Percentiles rank a stretch among this genome's conserved stretches.
Conservation (phyloP, 1,140 invertebrate species). For the Ptiloglossa arizonensis region DNA sequence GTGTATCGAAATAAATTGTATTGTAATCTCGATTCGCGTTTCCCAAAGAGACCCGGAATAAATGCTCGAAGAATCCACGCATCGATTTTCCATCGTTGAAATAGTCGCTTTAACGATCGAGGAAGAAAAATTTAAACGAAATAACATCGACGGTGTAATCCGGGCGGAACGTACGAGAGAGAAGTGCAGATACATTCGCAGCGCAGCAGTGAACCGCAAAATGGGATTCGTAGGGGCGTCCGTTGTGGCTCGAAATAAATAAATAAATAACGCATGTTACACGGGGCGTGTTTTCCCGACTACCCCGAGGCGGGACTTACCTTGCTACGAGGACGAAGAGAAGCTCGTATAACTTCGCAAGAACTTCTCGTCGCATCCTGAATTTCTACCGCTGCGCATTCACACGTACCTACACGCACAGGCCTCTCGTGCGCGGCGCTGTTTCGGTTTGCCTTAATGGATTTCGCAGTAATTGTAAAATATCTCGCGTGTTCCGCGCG, state of each 20-base stretch:
- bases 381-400: slow-evolving; percentile 56
- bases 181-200: neutral
- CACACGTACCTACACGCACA: slow-evolving; percentile 45
- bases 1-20: too few species aligned
- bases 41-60: too few species aligned
- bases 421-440: slow-evolving; percentile 36
- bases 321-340: slow-evolving; percentile 51
- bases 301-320: slow-evolving; percentile 46
- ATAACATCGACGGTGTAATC: neutral
- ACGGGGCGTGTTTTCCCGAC: slow-evolving; percentile 48
- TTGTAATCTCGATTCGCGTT: too few species aligned
- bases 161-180: neutral
- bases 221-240: slow-evolving; percentile 17
- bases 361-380: slow-evolving; percentile 62
- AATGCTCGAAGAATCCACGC: too few species aligned
- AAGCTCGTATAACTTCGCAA: slow-evolving; percentile 58
- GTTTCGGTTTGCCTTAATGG: slow-evolving; percentile 76
- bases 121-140: neutral
- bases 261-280: slow-evolving; percentile 52
- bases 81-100: too few species aligned
- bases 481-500: slow-evolving; percentile 72
- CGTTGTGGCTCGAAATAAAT: slow-evolving; percentile 37
- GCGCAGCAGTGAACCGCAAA: neutral
- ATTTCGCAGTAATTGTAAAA: slow-evolving; percentile 80
- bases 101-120: too few species aligned